Conservation (phyloP, 1,140 invertebrate genomes). For the Dryas iulia region DNA sequence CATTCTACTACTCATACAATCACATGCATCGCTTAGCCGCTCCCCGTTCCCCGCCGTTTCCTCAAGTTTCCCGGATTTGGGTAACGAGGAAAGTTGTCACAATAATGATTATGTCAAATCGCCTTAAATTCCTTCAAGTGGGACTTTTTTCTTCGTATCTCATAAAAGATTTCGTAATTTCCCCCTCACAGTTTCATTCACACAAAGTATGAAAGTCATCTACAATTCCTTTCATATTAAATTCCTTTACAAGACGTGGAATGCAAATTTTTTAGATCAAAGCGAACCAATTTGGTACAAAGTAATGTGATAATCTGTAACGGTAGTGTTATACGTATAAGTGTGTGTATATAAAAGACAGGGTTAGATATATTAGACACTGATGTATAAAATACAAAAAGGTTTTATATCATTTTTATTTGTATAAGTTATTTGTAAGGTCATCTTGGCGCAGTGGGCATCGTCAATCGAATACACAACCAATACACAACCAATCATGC, state of each 20-base stretch:
- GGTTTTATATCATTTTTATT: too few relatives aligned
- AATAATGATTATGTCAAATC: conserved; percentile 30
- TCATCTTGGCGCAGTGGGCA: too few relatives aligned
- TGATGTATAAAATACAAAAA: too few relatives aligned
- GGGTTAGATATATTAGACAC: too few relatives aligned
- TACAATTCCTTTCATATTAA: conserved; percentile 4
- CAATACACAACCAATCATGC: too few relatives aligned
- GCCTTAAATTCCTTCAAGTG: neutral
- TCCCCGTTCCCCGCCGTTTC: neutral
- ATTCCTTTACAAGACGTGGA: neutral
- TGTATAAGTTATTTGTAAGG: too few relatives aligned
- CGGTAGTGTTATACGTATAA: neutral
- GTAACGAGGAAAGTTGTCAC: conserved; percentile 29
- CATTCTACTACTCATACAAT: neutral
- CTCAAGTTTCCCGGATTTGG: neutral
- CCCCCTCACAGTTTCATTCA: conserved; percentile 7
- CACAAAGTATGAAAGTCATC: conserved; percentile 11
- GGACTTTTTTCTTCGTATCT: conserved; percentile 12
- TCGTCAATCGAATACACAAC: too few relatives aligned
- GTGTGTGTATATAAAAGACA: too few relatives aligned
- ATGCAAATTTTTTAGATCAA: neutral
- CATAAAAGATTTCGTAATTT: conserved; percentile 23
- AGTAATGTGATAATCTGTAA: neutral
- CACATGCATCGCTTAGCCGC: neutral
- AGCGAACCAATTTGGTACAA: neutral